Base-by-base conservation (phyloP, 2,888 invertebrate species). In the Dicranocentrus wangi region DNA sequence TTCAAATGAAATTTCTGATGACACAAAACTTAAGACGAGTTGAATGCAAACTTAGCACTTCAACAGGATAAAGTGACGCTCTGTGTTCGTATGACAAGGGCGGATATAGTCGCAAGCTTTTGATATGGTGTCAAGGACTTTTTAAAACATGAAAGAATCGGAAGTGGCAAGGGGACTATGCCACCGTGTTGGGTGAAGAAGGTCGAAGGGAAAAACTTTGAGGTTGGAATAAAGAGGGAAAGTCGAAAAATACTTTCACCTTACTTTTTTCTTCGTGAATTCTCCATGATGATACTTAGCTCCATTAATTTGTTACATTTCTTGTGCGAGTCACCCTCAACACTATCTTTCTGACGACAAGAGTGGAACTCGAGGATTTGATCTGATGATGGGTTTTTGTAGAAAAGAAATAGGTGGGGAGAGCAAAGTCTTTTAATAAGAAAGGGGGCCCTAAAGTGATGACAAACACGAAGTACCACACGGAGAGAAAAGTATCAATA, bases 401-500 rank as follows among this genome's bases (percentile, higher is more conserved):
- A n/a, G n/a, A n/a, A n/a, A n/a, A n/a, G n/a, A n/a, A n/a, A 39
- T 8, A 39, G 13, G 39, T 39, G 39, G 39, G 7, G 39, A 51
- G 51, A 51, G 2, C 19, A 19, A 19, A 19, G 51, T 15, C 19
- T 8, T 51, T 51, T 51, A 51, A 51, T 51, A 51, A 51, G 51
- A 51, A 15, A n/a, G 17, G 3, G 13, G 39, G n/a, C 2, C 19
- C 1, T 51, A 19, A 51, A 17, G 51, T 51, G 51, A 51, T 51
- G 51, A 51, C 51, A 51, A 51, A 51, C 51, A 51, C n/a, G 15
- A 51, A 51, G 51, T 51, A 17, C 8, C 2, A 15, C 1, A 39
- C 13, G 39, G 39, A 39, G n/a, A n/a, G 39, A 39, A 39, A 39
- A 51, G 32, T 61, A 61, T 61, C 61, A 61, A 61, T 61, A 61